Percentiles rank a stretch among this genome's conserved stretches.
Conservation (phyloP, 2,797 vertebrate genomes). For the Hoplostethus mediterraneus region DNA sequence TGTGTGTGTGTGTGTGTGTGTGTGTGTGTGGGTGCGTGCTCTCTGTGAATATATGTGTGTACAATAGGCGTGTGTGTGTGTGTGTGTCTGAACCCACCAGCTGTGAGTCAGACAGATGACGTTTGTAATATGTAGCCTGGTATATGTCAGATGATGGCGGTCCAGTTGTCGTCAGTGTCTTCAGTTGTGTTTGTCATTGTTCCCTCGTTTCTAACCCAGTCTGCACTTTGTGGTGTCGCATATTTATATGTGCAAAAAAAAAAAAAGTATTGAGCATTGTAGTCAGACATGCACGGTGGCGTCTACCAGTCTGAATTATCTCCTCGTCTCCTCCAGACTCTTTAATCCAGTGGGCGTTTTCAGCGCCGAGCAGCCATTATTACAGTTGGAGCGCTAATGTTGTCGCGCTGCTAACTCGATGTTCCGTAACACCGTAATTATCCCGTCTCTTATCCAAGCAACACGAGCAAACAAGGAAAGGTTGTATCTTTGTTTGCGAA, state of each 20-base stretch:
- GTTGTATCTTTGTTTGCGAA: slow-evolving; percentile 35
- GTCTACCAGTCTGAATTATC: slow-evolving; percentile 48
- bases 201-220: no score
- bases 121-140: no score
- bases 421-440: slow-evolving; percentile 66
- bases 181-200: no score
- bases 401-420: slow-evolving; percentile 64
- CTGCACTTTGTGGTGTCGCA: not conserved
- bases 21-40: no score
- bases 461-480: slow-evolving; percentile 51
- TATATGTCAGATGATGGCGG: no score
- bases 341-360: slow-evolving; percentile 55
- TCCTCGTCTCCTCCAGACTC: slow-evolving; percentile 43
- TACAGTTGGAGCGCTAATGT: slow-evolving; percentile 50
- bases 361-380: slow-evolving; percentile 50
- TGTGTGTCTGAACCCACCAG: no score
- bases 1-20: no score
- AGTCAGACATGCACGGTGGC: slow-evolving; percentile 4
- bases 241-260: slow-evolving; percentile 3
- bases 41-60: no score
- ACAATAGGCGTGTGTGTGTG: no score
- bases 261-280: slow-evolving; percentile 7
- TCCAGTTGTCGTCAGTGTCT: no score
- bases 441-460: slow-evolving; percentile 48
- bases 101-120: no score